Evolutionary conservation across 2,888 invertebrate species (phyloP).

Genomic region (Aspidiotus rigidus): DNA sequence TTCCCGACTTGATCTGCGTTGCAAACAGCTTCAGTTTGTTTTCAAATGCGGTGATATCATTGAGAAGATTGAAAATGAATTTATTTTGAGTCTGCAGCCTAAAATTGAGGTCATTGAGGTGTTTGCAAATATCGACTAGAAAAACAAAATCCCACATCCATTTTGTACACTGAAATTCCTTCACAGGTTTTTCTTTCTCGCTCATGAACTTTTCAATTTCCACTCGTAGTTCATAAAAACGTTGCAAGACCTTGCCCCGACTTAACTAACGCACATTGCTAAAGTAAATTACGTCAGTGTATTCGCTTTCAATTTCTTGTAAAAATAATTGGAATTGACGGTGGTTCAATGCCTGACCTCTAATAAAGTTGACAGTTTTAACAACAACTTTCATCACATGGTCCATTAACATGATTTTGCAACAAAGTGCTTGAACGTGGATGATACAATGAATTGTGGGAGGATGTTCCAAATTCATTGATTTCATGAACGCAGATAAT

Average conservation of each 20-base stretch:
- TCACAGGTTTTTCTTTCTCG: too few species aligned
- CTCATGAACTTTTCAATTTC: too few species aligned
- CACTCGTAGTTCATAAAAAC: too few species aligned
- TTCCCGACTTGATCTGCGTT: neutral
- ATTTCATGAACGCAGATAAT: too few species aligned
- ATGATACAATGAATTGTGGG: neutral
- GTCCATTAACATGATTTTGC: neutral
- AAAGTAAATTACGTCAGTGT: too few species aligned
- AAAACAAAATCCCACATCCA: neutral
- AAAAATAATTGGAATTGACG: neutral
- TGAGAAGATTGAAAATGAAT: neutral
- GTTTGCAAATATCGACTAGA: neutral
- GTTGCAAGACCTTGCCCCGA: too few species aligned
- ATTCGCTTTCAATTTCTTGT: neutral
- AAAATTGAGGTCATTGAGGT: too few species aligned
- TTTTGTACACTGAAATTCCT: neutral
- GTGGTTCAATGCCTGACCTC: neutral
- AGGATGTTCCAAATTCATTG: too few species aligned
- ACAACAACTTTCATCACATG: constrained; percentile 2
- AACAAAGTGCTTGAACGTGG: neutral
- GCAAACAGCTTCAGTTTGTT: neutral
- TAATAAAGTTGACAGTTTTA: neutral
- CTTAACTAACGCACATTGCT: too few species aligned
- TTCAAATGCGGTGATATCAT: neutral
- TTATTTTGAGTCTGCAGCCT: neutral